Base-by-base conservation (phyloP, 2,888 invertebrate genomes). In the Yponomeuta cagnagella region DNA sequence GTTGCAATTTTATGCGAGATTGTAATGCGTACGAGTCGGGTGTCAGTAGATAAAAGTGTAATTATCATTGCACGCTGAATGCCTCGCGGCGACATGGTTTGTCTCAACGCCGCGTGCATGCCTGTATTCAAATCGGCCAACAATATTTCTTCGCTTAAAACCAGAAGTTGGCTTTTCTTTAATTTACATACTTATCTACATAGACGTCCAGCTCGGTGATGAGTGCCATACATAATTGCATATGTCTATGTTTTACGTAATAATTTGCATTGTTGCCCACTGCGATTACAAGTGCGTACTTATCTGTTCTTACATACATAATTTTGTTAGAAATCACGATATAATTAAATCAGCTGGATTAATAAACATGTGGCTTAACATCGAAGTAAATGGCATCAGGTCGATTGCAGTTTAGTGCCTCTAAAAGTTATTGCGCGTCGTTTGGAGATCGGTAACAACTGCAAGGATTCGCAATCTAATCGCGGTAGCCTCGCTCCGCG, bases 401-500 rank as follows among this genome's bases (percentile, higher is more conserved):
- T 80, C 76, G 78, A 79, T 81, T 77, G 79, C 78, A 74, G 78
- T 76, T 79, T 77, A 78, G 79, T 80, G 58, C 69, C 69, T 58
- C 58, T 69, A 69, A 69, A 69, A 69, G 69, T 69, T 58, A 69
- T 69, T 69, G 52, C 69, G 31, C 69, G 69, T 69, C 69, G 58
- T 69, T 69, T 30, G 69, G 69, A 69, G 69, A 69, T 69, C 69
- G 69, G 69, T 68, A 68, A 68, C 69, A 31, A 63, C 58, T 69
- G 81, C 84, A 88, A 87, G 86, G 89, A 89, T 88, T 80, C 81
- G 87, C 85, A 85, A 85, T 87, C 86, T 85, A 86, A 80, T 90
- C 86, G 86, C 84, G 85, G 83, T 85, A 84, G 81, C 77, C 73
- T 72, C 76, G 76, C 77, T 72, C 72, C 80, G 52, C 52, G 15